Evolutionary conservation across 2,888 invertebrate species (phyloP).

Genomic region (Anarsia innoxiella): DNA sequence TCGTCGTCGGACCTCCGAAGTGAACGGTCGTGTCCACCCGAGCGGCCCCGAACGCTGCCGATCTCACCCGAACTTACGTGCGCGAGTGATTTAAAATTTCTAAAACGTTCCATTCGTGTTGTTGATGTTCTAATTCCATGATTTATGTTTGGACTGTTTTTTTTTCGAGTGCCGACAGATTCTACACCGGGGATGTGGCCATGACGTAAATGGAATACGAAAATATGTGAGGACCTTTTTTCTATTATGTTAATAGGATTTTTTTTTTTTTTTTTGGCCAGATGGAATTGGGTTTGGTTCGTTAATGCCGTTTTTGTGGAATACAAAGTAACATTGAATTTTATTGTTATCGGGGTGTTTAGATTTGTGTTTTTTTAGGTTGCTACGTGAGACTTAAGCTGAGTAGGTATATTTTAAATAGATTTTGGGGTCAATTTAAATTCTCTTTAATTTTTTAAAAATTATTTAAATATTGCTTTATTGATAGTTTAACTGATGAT

Average conservation of each 20-base stretch:
- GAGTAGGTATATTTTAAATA: no score
- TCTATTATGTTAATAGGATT: conserved; percentile 35
- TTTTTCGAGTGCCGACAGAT: conserved; percentile 36
- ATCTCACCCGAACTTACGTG: conserved; percentile 37
- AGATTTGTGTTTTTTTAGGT: conserved; percentile 10
- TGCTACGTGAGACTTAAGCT: no score
- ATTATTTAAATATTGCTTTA: no score
- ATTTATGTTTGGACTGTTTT: conserved; percentile 43
- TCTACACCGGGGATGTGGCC: conserved; percentile 29
- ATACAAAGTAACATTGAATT: conserved; percentile 28
- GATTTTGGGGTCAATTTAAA: no score
- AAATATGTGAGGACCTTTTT: conserved; percentile 48
- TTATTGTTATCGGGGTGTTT: conserved; percentile 25
- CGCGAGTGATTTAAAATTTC: conserved; percentile 25
- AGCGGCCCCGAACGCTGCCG: neutral
- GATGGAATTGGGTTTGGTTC: conserved; percentile 27
- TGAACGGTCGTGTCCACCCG: conserved; percentile 32
- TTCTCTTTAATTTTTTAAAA: no score
- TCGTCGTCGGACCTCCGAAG: conserved; percentile 41
- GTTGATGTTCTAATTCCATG: conserved; percentile 48
- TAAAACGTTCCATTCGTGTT: conserved; percentile 33
- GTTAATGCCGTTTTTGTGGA: conserved; percentile 31
- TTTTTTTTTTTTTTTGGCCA: conserved; percentile 28
- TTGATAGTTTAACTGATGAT: no score
- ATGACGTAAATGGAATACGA: conserved; percentile 41